These are phyloP conservation scores for Trichechus manatus DNA, from an alignment of 2,113 vertebrate species.

Conservation along the genomic window DNA sequence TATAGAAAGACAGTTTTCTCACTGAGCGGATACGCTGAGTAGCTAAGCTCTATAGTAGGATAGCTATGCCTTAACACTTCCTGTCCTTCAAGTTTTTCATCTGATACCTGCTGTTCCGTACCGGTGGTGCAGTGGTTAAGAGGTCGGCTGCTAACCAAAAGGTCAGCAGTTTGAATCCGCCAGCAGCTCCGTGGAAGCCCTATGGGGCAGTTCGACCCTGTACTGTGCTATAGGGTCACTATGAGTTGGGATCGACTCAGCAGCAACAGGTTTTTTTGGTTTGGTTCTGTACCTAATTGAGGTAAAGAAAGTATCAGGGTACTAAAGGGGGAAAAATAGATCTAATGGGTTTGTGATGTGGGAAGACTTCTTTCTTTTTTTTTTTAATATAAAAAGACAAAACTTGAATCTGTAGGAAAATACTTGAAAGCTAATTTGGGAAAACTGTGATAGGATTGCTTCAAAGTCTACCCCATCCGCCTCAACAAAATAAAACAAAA, in stretches of 20 bases:
- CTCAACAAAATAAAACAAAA: background rate
- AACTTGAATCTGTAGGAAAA: background rate
- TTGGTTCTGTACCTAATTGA: background rate
- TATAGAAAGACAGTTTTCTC: background rate
- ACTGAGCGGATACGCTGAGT: background rate
- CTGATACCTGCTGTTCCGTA: background rate
- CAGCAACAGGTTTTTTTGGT: too few species aligned
- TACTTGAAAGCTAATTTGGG: background rate
- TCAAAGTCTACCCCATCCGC: background rate
- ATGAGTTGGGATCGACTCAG: too few species aligned
- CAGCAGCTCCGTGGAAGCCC: too few species aligned
- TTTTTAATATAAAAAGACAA: background rate
- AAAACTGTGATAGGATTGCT: background rate
- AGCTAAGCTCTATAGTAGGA: background rate
- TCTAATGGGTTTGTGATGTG: background rate
- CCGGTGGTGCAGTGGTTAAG: too few species aligned
- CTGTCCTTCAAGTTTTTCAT: background rate
- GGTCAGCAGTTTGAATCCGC: too few species aligned
- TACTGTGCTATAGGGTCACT: too few species aligned
- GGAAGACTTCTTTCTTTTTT: too few species aligned
- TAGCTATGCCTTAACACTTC: background rate
- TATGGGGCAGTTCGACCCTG: too few species aligned
- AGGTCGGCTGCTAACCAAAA: too few species aligned
- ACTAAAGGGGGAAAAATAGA: background rate
- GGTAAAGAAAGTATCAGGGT: background rate